phyloP scores from a whole-genome alignment of 1,140 invertebrate genomes.

The Eulimnadia texana region DNA sequence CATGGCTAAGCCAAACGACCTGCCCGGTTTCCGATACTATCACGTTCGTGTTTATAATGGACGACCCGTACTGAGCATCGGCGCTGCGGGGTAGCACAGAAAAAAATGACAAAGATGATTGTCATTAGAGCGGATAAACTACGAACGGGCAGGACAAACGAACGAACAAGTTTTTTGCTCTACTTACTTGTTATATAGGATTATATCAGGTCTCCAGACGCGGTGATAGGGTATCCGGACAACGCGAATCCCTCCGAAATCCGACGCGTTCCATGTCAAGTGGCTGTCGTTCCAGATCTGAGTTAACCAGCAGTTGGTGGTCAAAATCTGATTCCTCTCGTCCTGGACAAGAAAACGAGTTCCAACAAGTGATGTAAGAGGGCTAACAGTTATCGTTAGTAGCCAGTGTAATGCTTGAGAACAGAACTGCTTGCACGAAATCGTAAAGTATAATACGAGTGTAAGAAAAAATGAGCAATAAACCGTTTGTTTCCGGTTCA shows the following conservation, averaged over 20 bases:
- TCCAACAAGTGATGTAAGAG: background rate
- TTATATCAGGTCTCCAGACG: slow-evolving; percentile 73
- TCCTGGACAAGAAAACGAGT: slow-evolving; percentile 32
- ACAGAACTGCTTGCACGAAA: too few relatives aligned
- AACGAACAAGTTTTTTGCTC: background rate
- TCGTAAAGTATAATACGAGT: too few relatives aligned
- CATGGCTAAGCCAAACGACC: slow-evolving; percentile 63
- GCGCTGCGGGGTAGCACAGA: slow-evolving; percentile 42
- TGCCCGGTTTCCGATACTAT: slow-evolving; percentile 50
- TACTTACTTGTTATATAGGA: slow-evolving; percentile 78
- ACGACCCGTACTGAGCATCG: slow-evolving; percentile 60
- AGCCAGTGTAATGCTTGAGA: too few relatives aligned
- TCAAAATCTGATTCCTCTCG: slow-evolving; percentile 54
- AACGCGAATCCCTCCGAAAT: slow-evolving; percentile 38
- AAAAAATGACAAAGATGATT: slow-evolving; percentile 9
- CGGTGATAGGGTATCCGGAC: slow-evolving; percentile 32
- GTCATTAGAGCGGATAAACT: too few relatives aligned
- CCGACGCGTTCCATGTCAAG: slow-evolving; percentile 71
- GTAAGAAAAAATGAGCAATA: too few relatives aligned
- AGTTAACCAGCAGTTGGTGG: slow-evolving; percentile 83
- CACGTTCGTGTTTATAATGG: slow-evolving; percentile 68
- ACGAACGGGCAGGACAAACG: background rate
- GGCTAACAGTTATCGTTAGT: background rate
- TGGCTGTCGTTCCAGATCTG: slow-evolving; percentile 81
- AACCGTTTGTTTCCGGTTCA: too few relatives aligned